These are phyloP conservation scores for Patella ulyssiponensis DNA, from an alignment of 2,888 invertebrate species.

Conservation along the genomic window DNA sequence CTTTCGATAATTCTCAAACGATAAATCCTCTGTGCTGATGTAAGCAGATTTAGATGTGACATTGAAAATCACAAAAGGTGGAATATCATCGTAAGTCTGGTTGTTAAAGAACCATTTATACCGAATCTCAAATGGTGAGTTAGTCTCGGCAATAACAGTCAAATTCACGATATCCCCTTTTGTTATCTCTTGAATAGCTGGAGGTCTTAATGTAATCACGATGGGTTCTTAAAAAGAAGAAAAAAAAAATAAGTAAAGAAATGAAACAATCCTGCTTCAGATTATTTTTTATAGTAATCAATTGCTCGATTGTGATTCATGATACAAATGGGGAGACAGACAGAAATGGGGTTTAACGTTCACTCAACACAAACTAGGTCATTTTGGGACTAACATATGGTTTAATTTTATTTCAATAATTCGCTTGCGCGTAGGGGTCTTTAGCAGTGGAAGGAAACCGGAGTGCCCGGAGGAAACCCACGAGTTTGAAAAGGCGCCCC, in stretches of 20 bases:
- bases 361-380: too few species aligned
- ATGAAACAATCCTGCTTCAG: too few species aligned
- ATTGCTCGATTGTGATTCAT: too few species aligned
- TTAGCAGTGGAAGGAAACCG: too few species aligned
- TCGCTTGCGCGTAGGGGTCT: too few species aligned
- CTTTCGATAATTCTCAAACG: slow-evolving; percentile 21
- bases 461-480: too few species aligned
- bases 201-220: slow-evolving; percentile 14
- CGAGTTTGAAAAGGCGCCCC: too few species aligned
- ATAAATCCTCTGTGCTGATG: slow-evolving; percentile 35
- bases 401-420: too few species aligned
- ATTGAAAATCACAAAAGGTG: slow-evolving; percentile 26
- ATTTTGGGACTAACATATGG: too few species aligned
- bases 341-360: too few species aligned
- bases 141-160: slow-evolving; percentile 32
- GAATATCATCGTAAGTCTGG: slow-evolving; percentile 16
- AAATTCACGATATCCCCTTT: slow-evolving; percentile 36
- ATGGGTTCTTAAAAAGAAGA: slow-evolving; percentile 34
- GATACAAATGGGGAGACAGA: too few species aligned
- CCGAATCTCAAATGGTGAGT: slow-evolving; percentile 17
- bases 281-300: too few species aligned
- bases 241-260: not conserved
- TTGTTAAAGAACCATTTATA: slow-evolving; percentile 37
- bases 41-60: slow-evolving; percentile 17
- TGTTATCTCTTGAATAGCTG: slow-evolving; percentile 18